Evolutionary conservation across 2,888 invertebrate species (phyloP), one percentile per base, ranked within the genome.

Genomic region (Nemotelus pantherinus): DNA sequence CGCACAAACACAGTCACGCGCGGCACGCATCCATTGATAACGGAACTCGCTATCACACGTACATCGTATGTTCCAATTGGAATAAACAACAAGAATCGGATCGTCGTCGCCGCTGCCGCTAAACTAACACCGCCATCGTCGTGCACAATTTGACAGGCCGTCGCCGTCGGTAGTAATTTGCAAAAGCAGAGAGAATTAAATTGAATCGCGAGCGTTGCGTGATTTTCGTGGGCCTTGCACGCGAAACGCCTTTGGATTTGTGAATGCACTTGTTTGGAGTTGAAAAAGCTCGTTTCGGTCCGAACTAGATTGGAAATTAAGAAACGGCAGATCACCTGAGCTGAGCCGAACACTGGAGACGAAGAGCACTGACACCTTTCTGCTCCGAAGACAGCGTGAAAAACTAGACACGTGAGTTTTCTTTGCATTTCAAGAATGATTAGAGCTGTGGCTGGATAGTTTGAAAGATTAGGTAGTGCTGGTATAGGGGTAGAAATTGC

Each of bases 21-120:
- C 74, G 80, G 81, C 80, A 81, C 81, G 79, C 80, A 81, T 80
- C 79, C 82, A 82, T 82, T 82, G 82, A 82, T 82, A 82, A 82
- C 80, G 77, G 79, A 5, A 41, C 63, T 48, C 74, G 60, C 80
- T 77, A 71, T 55, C 76, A 55, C 60, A 74, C 65, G 65, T 63
- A 76, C 76, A 39, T 70, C 76, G 45, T 55, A 53, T 63, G 63
- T 64, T 76, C 76, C 64, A 55, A 76, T 76, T 65, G 74, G 63
- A 74, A 74, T 74, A 74, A 74, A 74, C 74, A 74, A 72, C 53
- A 55, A 50, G 67, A 67, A 67, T 67, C 67, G 67, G 67, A 39
- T 67, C 48, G 67, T 47, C 67, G 47, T 67, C 67, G 67, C 67
- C 67, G n/a, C 50, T 50, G 67, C 70, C 53, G 41, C 68, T 25